Evolutionary conservation across 2,797 vertebrate species (phyloP), one percentile per base, ranked within the genome.

Genomic region (Lutjanus argentimaculatus): DNA sequence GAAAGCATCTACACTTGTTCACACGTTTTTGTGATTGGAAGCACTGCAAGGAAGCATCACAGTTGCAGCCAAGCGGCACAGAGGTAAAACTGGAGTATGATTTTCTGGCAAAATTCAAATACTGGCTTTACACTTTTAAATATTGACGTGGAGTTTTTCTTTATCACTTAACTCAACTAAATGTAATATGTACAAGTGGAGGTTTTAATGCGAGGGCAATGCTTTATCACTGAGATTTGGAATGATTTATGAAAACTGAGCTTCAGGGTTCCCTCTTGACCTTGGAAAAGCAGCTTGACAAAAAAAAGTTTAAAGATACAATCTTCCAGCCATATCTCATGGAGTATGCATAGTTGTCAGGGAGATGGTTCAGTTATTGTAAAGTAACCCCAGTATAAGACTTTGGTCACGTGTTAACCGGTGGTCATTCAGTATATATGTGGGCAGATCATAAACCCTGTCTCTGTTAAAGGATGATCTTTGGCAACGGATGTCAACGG

Each of bases 1-100:
- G 79, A 67, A 56, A 59, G 52, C 48, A 46, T 70, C 14, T 42
- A 43, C 70, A 68, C 52, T 17, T 66, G 19, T 43, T 77, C 40
- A 55, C 49, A 13, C 30, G 42, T 7, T 57, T 57, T 16, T 43
- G 53, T 57, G 53, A 70, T 48, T 61, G 6, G 5, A 55, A 57
- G 43, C 51, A 57, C 43, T 17, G 10, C 21, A 36, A 40, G 16
- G 42, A 21, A 30, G 55, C 55, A 30, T 57, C 13, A 56, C 21
- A 25, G 11, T 56, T 59, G 30, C 11, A 19, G 30, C 30, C 30
- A 58, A 58, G 52, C 11, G 13, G n/a, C 52, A 55, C 52, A 21
- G n/a, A 21, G 25, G 9, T 17, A 10, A 57, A 30, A 40, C 16
- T 10, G 17, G 57, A 19, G 30, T 17, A 40, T 40, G 2, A 59